Evolutionary conservation across 2,113 vertebrate genomes (phyloP), one percentile per base, ranked within the genome.

Genomic region (Oreamnos americanus): DNA sequence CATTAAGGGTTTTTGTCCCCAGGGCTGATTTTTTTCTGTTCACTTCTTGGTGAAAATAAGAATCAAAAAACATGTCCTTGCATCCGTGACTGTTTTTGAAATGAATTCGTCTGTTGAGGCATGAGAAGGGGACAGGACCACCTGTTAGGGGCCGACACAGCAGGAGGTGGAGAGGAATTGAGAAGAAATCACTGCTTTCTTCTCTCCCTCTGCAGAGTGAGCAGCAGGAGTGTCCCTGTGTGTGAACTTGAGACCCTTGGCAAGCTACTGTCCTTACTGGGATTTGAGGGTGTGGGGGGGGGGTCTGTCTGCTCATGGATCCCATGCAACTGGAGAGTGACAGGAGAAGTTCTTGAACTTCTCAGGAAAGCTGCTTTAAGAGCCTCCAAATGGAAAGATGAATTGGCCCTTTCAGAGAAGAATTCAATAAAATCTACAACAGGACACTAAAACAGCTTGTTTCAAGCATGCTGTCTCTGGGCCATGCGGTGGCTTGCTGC

Each of bases 21-120:
- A 16, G 95, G 93, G 86, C 30, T 67, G 17, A 83, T 71, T 33
- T 89, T 60, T 36, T 16, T 9, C 14, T 81, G 6, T 57, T 96
- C 58, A 84, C 96, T 94, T 98, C 96, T 58, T 36, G 86, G 58
- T 96, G 78, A 97, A 97, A 91, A 96, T 87, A 79, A 39, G 58
- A 98, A 88, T 92, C 49, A 45, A 57, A 92, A 93, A 95, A 15
- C 1, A 25, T 39, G 51, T 92, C 49, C 67, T 97, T 97, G 85
- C 36, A 1, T 98, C 83, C 49, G 10, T 87, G 1, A 0, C 36
- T 90, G 43, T 86, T 96, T 97, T 87, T 94, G 88, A 98, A 98
- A 95, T 79, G 86, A 74, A 95, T 89, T 39, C 14, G 49, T 90
- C 43, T 79, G 45, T 51, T 45, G 64, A 78, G 45, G 62, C 82